These are phyloP conservation scores for Peucedramus taeniatus DNA, from an alignment of 2,113 vertebrate genomes.

Conservation along the genomic window DNA sequence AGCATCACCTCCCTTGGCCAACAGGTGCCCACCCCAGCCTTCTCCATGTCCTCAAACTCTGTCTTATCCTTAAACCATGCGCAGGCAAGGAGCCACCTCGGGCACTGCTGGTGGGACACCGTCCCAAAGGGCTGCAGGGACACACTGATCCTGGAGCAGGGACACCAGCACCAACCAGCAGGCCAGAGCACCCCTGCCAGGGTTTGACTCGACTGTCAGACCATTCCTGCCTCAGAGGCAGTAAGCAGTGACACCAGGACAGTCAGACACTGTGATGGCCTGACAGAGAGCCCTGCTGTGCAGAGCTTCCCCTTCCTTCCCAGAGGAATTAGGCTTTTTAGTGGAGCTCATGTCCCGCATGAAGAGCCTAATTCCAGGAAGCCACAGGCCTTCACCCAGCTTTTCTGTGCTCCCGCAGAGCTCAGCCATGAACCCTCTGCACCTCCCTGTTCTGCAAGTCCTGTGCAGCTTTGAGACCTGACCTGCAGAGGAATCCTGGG, in stretches of 20 bases:
- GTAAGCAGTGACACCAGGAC: neutral
- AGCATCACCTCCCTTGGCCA: neutral
- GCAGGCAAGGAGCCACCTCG: fast-evolving
- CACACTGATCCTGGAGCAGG: fast-evolving
- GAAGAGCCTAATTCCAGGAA: neutral
- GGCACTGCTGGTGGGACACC: neutral
- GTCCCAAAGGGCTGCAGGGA: neutral
- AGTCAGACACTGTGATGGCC: neutral
- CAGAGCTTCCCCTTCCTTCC: neutral
- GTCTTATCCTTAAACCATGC: neutral
- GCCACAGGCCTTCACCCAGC: neutral
- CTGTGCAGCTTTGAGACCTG: neutral
- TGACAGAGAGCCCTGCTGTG: fast-evolving
- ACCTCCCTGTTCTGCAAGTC: fast-evolving
- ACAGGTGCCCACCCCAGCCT: fast-evolving
- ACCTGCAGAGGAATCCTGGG: neutral
- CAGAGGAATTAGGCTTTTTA: neutral
- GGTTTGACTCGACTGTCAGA: neutral
- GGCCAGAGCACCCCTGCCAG: neutral
- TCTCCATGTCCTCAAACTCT: neutral
- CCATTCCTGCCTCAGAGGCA: neutral
- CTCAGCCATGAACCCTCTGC: fast-evolving
- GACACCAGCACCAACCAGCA: neutral
- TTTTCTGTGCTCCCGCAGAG: neutral
- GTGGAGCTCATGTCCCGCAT: fast-evolving